A percentile compares a stretch with the other conserved stretches of the same genome.
phyloP scores from a whole-genome alignment of 2,797 vertebrate genomes.

The Graptemys geographica region DNA sequence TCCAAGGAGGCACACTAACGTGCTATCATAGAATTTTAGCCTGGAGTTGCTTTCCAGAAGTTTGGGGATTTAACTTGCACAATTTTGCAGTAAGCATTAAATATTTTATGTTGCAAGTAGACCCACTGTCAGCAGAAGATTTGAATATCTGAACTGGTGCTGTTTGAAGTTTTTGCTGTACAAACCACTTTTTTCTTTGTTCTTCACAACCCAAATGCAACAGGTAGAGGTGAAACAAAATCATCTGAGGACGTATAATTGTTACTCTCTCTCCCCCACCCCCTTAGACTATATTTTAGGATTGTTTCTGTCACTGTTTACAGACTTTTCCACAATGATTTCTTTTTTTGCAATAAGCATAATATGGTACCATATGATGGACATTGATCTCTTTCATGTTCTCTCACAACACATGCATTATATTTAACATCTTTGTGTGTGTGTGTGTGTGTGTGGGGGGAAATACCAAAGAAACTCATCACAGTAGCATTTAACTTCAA shows the following conservation, averaged over 20 bases:
- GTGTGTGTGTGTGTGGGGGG: too few relatives aligned
- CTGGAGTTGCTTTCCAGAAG: neutral
- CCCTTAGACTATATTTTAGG: neutral
- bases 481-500: too few relatives aligned
- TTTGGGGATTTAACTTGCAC: neutral
- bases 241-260: neutral
- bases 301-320: neutral
- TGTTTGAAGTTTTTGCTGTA: neutral
- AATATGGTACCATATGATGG: too few relatives aligned
- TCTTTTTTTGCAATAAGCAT: too few relatives aligned
- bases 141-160: neutral
- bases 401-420: too few relatives aligned
- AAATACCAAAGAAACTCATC: too few relatives aligned
- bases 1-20: accelerated
- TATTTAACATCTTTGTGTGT: too few relatives aligned
- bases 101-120: neutral
- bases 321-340: neutral
- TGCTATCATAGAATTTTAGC: neutral
- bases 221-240: neutral
- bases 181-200: neutral
- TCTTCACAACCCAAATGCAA: neutral
- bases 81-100: neutral
- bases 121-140: neutral
- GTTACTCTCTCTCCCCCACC: neutral
- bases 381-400: too few relatives aligned